These are phyloP conservation scores for Lithophane socia DNA, from an alignment of 2,888 invertebrate species.

Conservation along the genomic window DNA sequence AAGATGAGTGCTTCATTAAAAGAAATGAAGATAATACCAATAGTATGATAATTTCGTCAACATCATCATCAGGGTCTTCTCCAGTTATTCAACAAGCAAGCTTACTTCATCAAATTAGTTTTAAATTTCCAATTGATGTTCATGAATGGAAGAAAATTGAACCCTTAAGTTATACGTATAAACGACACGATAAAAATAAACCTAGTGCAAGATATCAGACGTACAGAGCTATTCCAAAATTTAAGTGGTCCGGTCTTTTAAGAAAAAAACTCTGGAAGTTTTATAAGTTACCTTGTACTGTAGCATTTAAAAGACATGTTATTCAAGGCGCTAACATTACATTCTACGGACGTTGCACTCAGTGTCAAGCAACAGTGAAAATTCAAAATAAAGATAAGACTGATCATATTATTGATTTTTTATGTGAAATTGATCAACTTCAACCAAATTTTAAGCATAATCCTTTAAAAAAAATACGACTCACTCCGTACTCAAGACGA, in stretches of 20 bases:
- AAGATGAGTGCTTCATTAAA: conserved; percentile 39
- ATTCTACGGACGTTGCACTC: conserved; percentile 42
- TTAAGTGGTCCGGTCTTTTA: conserved; percentile 49
- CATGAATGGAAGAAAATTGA: conserved; percentile 47
- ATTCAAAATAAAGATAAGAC: conserved; percentile 42
- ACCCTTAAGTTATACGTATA: conserved; percentile 48
- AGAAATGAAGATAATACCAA: conserved; percentile 45
- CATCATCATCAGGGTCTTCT: conserved; percentile 47
- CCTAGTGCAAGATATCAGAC: conserved; percentile 47
- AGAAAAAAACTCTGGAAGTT: conserved; percentile 44
- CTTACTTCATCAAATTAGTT: conserved; percentile 45
- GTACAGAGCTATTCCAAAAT: conserved; percentile 49
- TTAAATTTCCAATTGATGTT: conserved; percentile 47
- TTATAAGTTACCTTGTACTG: conserved; percentile 41
- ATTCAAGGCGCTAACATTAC: conserved; percentile 43
- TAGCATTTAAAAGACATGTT: conserved; percentile 44
- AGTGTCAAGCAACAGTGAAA: conserved; percentile 43
- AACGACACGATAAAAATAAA: conserved; percentile 51
- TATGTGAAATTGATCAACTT: conserved; percentile 41
- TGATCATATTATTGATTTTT: conserved; percentile 42
- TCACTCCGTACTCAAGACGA: conserved; percentile 40
- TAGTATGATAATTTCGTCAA: conserved; percentile 42
- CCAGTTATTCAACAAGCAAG: conserved; percentile 47
- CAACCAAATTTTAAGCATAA: conserved; percentile 42
- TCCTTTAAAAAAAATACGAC: conserved; percentile 43